A percentile compares a stretch with the other conserved stretches of the same genome.
Conservation (phyloP, 2,797 vertebrate genomes). For the Eleutherodactylus coqui region DNA sequence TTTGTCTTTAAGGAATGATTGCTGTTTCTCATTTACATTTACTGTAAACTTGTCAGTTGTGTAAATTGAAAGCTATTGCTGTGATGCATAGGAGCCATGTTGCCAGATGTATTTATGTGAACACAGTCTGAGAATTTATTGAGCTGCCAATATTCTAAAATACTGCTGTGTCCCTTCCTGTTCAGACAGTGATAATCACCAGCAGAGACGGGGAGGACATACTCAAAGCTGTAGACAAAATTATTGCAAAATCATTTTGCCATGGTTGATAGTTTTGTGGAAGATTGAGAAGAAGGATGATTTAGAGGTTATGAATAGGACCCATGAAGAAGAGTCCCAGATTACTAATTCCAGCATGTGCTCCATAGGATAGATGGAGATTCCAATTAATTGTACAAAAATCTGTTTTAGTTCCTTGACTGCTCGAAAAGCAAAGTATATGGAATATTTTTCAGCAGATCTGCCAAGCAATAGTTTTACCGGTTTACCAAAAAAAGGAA, state of each 20-base stretch:
- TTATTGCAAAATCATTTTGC: constrained; percentile 23
- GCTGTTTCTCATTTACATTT: constrained; percentile 49
- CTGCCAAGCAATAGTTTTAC: background rate
- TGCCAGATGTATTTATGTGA: constrained; percentile 51
- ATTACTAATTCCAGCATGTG: background rate
- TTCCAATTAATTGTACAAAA: background rate
- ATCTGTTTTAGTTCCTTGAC: background rate
- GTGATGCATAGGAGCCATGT: constrained; percentile 26
- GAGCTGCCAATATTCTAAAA: constrained; percentile 28
- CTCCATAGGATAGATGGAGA: background rate
- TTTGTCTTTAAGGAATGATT: constrained; percentile 11
- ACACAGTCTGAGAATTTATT: constrained; percentile 36
- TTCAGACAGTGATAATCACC: constrained; percentile 32
- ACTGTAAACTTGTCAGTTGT: constrained; percentile 39
- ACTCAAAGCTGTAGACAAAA: constrained; percentile 1
- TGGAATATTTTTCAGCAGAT: background rate
- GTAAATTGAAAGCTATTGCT: constrained; percentile 32
- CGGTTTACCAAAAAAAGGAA: background rate
- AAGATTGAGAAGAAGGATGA: background rate
- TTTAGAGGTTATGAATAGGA: background rate
- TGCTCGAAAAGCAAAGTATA: background rate
- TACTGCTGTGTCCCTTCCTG: constrained; percentile 8
- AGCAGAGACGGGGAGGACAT: constrained; percentile 24
- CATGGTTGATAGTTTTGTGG: background rate
- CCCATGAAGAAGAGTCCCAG: background rate